Conservation (phyloP, 2,113 vertebrate genomes). For the Istiophorus platypterus region DNA sequence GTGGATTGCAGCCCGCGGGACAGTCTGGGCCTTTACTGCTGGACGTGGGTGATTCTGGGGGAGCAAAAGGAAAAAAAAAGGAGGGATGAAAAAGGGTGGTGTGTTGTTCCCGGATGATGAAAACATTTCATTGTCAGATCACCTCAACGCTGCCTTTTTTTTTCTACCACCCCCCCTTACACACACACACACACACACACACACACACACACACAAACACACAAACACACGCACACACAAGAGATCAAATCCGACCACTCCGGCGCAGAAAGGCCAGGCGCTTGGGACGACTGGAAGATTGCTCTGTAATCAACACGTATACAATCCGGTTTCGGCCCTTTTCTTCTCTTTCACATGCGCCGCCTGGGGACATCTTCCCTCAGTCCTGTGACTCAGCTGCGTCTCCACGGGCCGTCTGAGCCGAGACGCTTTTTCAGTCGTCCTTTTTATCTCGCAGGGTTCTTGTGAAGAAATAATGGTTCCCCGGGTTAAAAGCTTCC, state of each 20-base stretch:
- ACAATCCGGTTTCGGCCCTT: conserved; percentile 75
- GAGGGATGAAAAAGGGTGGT: conserved; percentile 28
- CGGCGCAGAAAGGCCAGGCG: conserved; percentile 70
- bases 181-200: conserved; percentile 42
- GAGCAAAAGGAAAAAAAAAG: conserved; percentile 19
- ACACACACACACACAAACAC: conserved; percentile 47
- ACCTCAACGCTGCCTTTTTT: conserved; percentile 57
- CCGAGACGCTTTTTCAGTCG: conserved; percentile 60
- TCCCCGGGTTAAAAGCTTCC: conserved; percentile 70
- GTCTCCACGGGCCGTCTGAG: conserved; percentile 69
- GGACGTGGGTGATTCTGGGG: conserved; percentile 32
- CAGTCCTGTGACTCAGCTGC: conserved; percentile 71
- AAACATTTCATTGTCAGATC: conserved; percentile 74
- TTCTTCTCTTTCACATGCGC: conserved; percentile 74
- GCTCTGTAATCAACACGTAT: conserved; percentile 79
- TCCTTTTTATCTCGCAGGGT: conserved; percentile 71
- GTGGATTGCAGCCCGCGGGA: conserved; percentile 40
- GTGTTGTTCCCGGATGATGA: conserved; percentile 60
- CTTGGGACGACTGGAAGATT: conserved; percentile 84
- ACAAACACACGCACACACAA: conserved; percentile 61
- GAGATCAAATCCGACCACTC: conserved; percentile 68
- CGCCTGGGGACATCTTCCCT: conserved; percentile 78
- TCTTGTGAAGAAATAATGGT: conserved; percentile 75
- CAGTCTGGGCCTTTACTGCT: conserved; percentile 34
- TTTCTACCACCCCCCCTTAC: neutral